A percentile compares a stretch with the other conserved stretches of the same genome.
phyloP scores from a whole-genome alignment of 92 coral and sea anemone genomes.

The Palythoa grandiflora region DNA sequence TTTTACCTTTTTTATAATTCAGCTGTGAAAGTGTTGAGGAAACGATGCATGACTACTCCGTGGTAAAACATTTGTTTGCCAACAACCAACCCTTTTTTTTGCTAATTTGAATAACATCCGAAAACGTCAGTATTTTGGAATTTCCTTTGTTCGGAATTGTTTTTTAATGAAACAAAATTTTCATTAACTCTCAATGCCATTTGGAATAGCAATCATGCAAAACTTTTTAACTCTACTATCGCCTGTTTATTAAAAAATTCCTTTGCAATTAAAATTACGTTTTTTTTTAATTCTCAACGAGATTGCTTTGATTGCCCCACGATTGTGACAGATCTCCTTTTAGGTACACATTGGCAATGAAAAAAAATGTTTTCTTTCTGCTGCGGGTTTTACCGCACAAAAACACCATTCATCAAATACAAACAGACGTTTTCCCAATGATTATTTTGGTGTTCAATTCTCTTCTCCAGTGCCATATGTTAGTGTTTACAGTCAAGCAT shows the following conservation, averaged over 20 bases:
- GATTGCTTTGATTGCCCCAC: neutral
- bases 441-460: neutral
- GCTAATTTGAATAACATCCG: neutral
- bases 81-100: neutral
- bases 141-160: neutral
- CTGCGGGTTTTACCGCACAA: neutral
- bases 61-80: no score
- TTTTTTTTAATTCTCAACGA: neutral
- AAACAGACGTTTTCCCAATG: neutral
- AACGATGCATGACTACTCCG: no score
- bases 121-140: neutral
- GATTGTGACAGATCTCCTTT: neutral
- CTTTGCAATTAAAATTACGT: neutral
- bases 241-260: neutral
- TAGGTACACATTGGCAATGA: neutral
- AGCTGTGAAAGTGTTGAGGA: no score
- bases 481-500: constrained; percentile 19
- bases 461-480: constrained; percentile 10
- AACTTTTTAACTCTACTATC: neutral
- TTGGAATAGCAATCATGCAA: constrained; percentile 4
- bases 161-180: neutral
- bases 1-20: no score
- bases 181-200: neutral
- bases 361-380: constrained; percentile 26
- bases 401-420: constrained; percentile 31